Conservation (phyloP, 2,797 vertebrate genomes). For the Coluber constrictor region DNA sequence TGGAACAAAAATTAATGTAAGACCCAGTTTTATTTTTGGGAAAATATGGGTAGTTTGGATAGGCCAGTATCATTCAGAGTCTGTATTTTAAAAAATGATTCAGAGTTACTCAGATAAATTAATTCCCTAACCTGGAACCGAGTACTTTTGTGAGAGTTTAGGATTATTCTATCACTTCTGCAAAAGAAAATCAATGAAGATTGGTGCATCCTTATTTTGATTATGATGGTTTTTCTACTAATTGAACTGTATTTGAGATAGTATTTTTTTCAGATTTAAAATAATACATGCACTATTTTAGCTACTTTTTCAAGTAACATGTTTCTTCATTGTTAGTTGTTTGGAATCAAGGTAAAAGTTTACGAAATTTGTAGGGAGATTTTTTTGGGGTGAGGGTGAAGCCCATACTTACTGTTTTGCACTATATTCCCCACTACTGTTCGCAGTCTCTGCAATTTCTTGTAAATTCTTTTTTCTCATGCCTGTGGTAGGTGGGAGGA, state of each 20-base stretch:
- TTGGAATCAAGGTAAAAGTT: background rate
- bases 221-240: background rate
- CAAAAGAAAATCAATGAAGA: background rate
- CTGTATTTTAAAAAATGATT: background rate
- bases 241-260: background rate
- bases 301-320: background rate
- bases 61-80: background rate
- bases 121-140: background rate
- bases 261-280: background rate
- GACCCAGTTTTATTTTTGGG: no score
- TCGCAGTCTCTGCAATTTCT: background rate
- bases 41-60: no score
- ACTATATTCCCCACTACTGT: background rate
- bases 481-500: background rate
- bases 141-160: background rate
- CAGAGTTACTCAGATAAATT: no score
- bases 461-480: background rate
- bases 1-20: no score
- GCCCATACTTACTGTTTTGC: background rate
- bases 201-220: background rate
- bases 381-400: background rate
- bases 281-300: background rate
- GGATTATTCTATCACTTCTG: background rate
- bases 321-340: background rate
- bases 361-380: background rate